Base-by-base conservation (phyloP, 1,140 invertebrate species). In the Apis dorsata region DNA sequence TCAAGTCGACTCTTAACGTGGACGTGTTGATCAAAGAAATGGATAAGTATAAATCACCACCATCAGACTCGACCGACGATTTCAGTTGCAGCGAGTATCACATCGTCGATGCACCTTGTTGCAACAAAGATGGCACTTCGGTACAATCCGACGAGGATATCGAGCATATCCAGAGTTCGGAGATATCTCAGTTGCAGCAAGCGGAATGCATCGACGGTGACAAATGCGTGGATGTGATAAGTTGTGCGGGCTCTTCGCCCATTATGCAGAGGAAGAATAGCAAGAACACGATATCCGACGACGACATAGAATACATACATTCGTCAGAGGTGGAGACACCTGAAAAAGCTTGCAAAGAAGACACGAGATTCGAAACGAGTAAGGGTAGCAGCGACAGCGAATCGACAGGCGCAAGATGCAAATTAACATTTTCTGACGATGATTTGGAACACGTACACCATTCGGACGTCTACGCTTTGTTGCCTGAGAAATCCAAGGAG, bases 271-370 rank as follows among this genome's bases (percentile, higher is more conserved):
- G 91, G 17, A 93, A 93, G 65, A 89, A 82, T 21, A 93, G 92
- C 49, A 93, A 93, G 62, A 92, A 90, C 72, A 90, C 89, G 0
- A 91, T 91, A 28, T 94, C 93, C 0, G 93, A 94, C 44, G 93
- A 94, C 8, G 93, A 94, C 57, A 70, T 94, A 13, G 93, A 94
- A 53, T 93, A 93, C 63, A 92, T 94, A 57, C 84, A 91, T 34
- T 80, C 85, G 1, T 89, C 89, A 2, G 92, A 93, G 17, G 49
- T 80, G 1, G 92, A 91, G 24, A 71, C 79, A 3, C 13, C 65
- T 53, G 77, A 80, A 1, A 76, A 57, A 59, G 44, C 21, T 1
- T 49, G n/a, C 17, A 70, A 15, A 63, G 76, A 59, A 1, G 59
- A 72, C 28, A 1, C 15, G 28, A 69, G 28, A 2, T 21, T 34